Evolutionary conservation across 2,113 vertebrate species (phyloP).

Genomic region (Seriola rivoliana): DNA sequence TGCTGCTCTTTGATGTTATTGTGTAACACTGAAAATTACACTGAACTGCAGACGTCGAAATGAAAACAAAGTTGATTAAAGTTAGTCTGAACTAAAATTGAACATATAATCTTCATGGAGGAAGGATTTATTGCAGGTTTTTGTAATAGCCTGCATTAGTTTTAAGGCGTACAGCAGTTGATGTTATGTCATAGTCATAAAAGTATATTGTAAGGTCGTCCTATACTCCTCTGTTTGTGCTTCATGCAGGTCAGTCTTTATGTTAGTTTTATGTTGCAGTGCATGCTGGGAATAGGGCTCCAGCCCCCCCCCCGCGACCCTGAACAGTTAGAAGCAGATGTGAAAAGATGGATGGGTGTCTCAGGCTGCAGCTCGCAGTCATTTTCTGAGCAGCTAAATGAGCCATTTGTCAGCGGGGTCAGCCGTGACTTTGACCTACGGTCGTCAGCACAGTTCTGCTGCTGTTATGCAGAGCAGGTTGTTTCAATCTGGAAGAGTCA

Average conservation of each 20-base stretch:
- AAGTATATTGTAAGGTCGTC: background rate
- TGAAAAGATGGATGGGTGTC: constrained; percentile 65
- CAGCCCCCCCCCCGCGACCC: constrained; percentile 46
- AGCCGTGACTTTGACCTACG: constrained; percentile 55
- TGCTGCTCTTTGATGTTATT: background rate
- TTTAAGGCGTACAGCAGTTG: background rate
- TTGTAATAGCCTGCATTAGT: background rate
- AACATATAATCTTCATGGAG: background rate
- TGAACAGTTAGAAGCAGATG: constrained; percentile 36
- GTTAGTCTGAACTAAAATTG: background rate
- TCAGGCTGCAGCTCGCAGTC: constrained; percentile 64
- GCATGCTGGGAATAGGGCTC: constrained; percentile 30
- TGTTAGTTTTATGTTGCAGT: background rate
- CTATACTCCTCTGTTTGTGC: background rate
- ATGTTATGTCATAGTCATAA: background rate
- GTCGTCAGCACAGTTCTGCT: constrained; percentile 60
- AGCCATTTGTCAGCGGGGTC: constrained; percentile 70
- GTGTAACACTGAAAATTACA: no score
- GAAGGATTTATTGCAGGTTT: background rate
- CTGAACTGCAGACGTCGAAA: no score
- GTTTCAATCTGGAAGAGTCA: constrained; percentile 25
- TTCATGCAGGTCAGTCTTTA: background rate
- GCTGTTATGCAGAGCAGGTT: constrained; percentile 56
- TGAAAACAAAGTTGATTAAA: no score
- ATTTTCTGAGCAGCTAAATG: constrained; percentile 57